Conservation (phyloP, 2,888 invertebrate genomes). For the Odontothrips loti region DNA sequence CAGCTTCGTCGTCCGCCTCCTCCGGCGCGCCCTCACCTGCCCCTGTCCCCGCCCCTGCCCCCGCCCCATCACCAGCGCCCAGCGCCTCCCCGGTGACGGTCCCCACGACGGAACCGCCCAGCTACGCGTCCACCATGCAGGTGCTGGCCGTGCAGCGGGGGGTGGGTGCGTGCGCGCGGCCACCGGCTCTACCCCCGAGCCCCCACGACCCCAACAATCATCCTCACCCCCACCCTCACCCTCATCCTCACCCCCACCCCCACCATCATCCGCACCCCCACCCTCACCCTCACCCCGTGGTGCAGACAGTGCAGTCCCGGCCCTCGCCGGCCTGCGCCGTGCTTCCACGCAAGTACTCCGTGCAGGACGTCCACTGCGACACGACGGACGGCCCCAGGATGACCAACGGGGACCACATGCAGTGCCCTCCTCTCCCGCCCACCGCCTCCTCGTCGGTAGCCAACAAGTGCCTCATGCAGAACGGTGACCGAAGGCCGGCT, state of each 20-base stretch:
- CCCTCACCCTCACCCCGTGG: not conserved
- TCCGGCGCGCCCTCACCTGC: slow-evolving; percentile 41
- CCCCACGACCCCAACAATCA: slow-evolving; percentile 31
- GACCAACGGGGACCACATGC: slow-evolving; percentile 44
- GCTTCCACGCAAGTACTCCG: slow-evolving; percentile 66
- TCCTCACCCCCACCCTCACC: slow-evolving; percentile 32
- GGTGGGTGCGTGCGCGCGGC: slow-evolving; percentile 48
- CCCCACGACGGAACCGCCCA: slow-evolving; percentile 83
- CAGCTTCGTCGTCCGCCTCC: slow-evolving; percentile 43
- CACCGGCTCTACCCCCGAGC: slow-evolving; percentile 40
- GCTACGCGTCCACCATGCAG: slow-evolving; percentile 85
- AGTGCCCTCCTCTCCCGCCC: slow-evolving; percentile 54
- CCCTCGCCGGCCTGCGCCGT: slow-evolving; percentile 41
- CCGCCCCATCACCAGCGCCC: slow-evolving; percentile 32
- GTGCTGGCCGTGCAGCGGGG: slow-evolving; percentile 68
- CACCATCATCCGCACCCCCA: slow-evolving; percentile 43
- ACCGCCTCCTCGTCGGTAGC: slow-evolving; percentile 48
- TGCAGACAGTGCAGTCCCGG: not conserved
- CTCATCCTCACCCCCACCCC: slow-evolving; percentile 43
- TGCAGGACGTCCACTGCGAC: slow-evolving; percentile 43
- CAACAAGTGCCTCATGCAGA: slow-evolving; percentile 27
- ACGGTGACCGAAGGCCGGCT: slow-evolving; percentile 38
- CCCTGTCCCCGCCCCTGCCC: slow-evolving; percentile 33
- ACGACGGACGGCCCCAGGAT: not conserved
- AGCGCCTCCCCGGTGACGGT: slow-evolving; percentile 48